phyloP scores from a whole-genome alignment of 2,888 invertebrate genomes.

The Ferrisia virgata region DNA sequence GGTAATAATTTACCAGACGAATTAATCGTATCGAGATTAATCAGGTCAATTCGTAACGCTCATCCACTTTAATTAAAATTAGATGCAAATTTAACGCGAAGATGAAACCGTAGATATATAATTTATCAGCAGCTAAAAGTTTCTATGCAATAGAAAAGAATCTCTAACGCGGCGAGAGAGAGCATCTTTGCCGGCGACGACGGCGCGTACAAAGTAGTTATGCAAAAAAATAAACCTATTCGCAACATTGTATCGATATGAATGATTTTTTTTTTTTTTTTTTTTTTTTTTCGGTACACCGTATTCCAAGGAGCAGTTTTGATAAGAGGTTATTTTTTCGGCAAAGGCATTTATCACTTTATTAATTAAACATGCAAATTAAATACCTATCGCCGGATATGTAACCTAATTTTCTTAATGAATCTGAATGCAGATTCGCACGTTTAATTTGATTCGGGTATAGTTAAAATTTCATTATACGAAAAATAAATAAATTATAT shows the following conservation, averaged over 20 bases:
- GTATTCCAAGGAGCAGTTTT: background rate
- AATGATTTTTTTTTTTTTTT: background rate
- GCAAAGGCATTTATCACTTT: background rate
- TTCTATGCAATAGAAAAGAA: background rate
- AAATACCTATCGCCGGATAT: background rate
- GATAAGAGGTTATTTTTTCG: background rate
- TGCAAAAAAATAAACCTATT: background rate
- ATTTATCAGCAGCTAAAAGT: background rate
- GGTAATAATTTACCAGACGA: background rate
- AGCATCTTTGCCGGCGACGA: background rate
- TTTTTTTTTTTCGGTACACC: too few species aligned
- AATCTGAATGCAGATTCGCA: background rate
- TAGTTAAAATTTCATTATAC: background rate
- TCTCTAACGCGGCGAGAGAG: background rate
- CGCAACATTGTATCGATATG: background rate
- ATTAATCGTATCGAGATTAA: background rate
- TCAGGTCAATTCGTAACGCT: background rate
- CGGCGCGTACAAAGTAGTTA: background rate
- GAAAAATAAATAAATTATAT: background rate
- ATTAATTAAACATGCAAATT: background rate
- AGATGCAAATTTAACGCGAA: background rate
- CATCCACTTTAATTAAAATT: background rate
- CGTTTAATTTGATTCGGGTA: background rate
- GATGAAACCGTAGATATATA: background rate
- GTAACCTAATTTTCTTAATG: background rate